Base-by-base conservation (phyloP, 2,888 invertebrate species). In the Lissonota sp. region DNA sequence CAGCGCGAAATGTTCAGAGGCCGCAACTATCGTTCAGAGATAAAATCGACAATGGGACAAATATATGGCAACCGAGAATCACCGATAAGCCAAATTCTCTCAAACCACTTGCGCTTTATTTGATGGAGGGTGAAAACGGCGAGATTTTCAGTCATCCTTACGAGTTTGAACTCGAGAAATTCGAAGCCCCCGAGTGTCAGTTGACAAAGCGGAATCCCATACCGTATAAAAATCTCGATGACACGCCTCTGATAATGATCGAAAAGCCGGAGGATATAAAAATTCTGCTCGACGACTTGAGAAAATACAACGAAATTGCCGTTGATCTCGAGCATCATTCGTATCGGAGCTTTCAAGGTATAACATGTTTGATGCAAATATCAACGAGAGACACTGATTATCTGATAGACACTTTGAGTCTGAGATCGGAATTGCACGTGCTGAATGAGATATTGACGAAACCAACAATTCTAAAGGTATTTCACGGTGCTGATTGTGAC, bases 281-380 rank as follows among this genome's bases (percentile, higher is more conserved):
- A 60, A 92, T 93, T 2, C 93, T 99, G 57, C 88, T 97, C 2
- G 91, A 94, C 0, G 96, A 96, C 82, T 93, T 99, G 79, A 93
- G 93, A 55, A 92, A 93, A 0, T 95, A 95, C n/a, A 92, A 93
- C 1, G 97, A 97, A 90, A 94, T 99, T 70, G 98, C 98, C 0
- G 95, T 99, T 0, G 99, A 99, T 93, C 93, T 99, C 66, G 97
- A 97, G 94, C 98, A 99, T 92, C 99, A 99, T 92, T 96, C 97
- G 0, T 98, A 98, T 90, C 94, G 99, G 78, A 96, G 97, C 0
- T 99, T 97, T 91, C 96, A 97, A 93, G 99, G 99, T 0, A 95
- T 99, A 72, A 98, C 99, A 0, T 99, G 99, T 91, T 94, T 99
- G 1, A 96, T 99, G 93, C 99, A 99, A 93, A 97, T 99, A 86